Conservation (phyloP, 2,888 invertebrate genomes). For the Hipparchia semele region DNA sequence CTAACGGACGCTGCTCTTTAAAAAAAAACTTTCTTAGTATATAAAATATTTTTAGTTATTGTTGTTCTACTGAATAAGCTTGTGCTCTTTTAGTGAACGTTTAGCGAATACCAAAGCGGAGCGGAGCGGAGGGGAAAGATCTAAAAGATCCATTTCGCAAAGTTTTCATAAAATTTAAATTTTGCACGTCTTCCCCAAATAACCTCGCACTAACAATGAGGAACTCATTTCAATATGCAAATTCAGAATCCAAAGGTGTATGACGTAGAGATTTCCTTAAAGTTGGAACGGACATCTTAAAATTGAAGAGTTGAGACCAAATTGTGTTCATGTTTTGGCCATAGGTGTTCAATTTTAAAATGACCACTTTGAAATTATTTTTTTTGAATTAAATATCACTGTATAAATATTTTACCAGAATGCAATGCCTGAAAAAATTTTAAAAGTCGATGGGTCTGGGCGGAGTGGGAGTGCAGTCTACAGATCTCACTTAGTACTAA, state of each 20-base stretch:
- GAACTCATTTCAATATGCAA: conserved; percentile 65
- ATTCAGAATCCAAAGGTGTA: conserved; percentile 53
- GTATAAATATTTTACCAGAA: too few species aligned
- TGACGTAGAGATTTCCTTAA: conserved; percentile 20
- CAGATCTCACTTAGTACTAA: too few species aligned
- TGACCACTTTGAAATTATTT: too few species aligned
- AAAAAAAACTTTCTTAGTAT: too few species aligned
- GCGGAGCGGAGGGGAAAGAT: conserved; percentile 6
- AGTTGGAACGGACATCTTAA: neutral
- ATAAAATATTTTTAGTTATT: neutral
- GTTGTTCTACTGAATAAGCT: neutral
- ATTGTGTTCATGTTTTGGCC: too few species aligned
- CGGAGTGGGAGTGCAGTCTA: too few species aligned
- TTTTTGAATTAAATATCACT: too few species aligned
- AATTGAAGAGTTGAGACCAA: too few species aligned
- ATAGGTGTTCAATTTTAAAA: too few species aligned
- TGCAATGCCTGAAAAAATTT: too few species aligned
- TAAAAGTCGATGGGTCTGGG: too few species aligned
- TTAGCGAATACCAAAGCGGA: conserved; percentile 10
- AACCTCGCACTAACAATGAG: conserved; percentile 41
- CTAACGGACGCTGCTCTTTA: too few species aligned
- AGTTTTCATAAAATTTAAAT: conserved; percentile 36
- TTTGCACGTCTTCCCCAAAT: conserved; percentile 39
- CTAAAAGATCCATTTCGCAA: conserved; percentile 18
- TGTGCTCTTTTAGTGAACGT: conserved; percentile 17